A percentile compares a stretch with the other conserved stretches of the same genome.
Conservation (phyloP, 2,113 vertebrate species). For the Alectura lathami region DNA sequence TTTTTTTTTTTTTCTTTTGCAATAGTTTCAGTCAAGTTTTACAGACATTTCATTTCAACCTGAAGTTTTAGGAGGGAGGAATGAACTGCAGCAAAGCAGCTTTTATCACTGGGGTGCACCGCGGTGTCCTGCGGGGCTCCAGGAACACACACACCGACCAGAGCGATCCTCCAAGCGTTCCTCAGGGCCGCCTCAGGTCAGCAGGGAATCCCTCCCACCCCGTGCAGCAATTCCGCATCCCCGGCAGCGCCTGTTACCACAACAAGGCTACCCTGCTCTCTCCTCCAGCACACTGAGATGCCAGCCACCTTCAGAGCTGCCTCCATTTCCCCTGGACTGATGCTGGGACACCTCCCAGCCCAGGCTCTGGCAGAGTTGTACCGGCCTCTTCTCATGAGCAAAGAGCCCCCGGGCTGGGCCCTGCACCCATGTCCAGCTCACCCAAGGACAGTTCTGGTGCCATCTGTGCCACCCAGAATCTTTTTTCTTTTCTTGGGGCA, state of each 20-base stretch:
- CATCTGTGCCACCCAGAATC: not conserved
- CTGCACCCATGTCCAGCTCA: rapidly evolving
- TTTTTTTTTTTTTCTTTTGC: no score
- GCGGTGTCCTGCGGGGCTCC: not conserved
- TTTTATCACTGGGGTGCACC: not conserved
- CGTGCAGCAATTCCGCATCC: not conserved
- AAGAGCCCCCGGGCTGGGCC: not conserved
- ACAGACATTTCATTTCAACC: not conserved
- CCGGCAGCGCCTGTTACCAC: not conserved
- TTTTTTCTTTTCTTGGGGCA: not conserved
- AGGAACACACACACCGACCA: not conserved
- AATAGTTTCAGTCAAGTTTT: rapidly evolving
- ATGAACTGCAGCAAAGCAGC: not conserved
- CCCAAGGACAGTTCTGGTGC: not conserved
- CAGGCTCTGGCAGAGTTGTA: rapidly evolving
- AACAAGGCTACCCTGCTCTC: not conserved
- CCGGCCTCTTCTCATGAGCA: not conserved
- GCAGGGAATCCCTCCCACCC: not conserved
- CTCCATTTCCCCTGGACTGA: not conserved
- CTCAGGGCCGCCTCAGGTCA: not conserved
- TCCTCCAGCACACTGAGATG: rapidly evolving
- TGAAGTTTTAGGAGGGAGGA: not conserved
- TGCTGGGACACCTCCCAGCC: not conserved
- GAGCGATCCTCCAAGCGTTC: not conserved
- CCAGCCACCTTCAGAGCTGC: rapidly evolving